Base-by-base conservation (phyloP, 1,140 invertebrate genomes). In the Euwallacea fornicatus region DNA sequence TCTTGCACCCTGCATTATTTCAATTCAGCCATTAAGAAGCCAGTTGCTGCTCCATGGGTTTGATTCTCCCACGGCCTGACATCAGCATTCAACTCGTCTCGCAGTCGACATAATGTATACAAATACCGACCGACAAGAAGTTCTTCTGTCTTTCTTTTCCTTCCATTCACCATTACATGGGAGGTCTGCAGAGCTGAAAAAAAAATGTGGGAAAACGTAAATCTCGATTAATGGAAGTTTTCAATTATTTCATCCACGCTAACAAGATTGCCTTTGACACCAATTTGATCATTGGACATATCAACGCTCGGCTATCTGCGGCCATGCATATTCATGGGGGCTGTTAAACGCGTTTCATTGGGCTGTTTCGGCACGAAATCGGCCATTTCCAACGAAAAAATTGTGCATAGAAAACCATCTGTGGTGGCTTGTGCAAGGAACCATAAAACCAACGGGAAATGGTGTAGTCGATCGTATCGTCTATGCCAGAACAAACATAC, bases 41-140 rank as follows among this genome's bases (percentile, higher is more conserved):
- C 46, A 65, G 63, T 65, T 65, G 50, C 13, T 42, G 21, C 21
- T 33, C 21, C 21, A 33, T 33, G 21, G 13, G 11, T 58, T 62
- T 70, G 54, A 70, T 70, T 70, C 59, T 70, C 68, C 68, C 68
- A 70, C 68, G 68, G 68, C 46, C 33, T 42, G 61, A 63, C 68
- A 70, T 70, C 68, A 70, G 56, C 68, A 70, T 70, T 54, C 68
- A 70, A 44, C 68, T 70, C 60, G 61, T 47, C 61, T 41, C 58
- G 13, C 68, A 21, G 42, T 21, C 56, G 56, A 70, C 68, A 70
- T 70, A 63, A 70, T 70, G 68, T 70, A 70, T 70, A 70, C 68
- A 70, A 70, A 70, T 70, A 42, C 68, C 68, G 15, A 21, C 54
- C 33, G 59, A 42, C 55, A 44, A 65, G 41, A 42, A 11, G 11